Evolutionary conservation across 2,888 invertebrate species (phyloP), one percentile per base, ranked within the genome.

Genomic region (Thera britannica): DNA sequence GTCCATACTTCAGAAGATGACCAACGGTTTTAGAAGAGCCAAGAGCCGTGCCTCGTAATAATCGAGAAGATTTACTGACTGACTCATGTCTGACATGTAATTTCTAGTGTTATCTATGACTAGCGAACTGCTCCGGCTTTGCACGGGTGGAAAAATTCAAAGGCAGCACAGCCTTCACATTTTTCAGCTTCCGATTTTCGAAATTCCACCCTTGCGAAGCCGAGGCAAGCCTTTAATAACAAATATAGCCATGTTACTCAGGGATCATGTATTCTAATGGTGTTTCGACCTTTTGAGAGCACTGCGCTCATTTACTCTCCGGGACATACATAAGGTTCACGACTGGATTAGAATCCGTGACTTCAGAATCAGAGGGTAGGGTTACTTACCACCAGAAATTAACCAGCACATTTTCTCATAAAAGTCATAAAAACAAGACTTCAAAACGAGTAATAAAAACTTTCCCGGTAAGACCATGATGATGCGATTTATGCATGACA

Each of bases 381-480:
- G 44, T 46, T 9, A 9, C 44, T 46, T 46, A 46, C 44, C 9
- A 46, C 9, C 6, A 44, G 7, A 6, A 1, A 1, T 44, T 7
- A 7, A 44, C 7, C 44, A 44, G 44, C 7, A 44, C 6, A 44
- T 44, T 46, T 73, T 72, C 70, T 70, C 69, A 68, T 36, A 41
- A 68, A 74, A 70, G 52, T 71, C 65, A 70, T 72, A 71, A 71
- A 74, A 23, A 23, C 23, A 23, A 23, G 23, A 23, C 23, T 23
- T 23, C 0, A 23, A 65, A 74, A 70, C 70, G 66, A 70, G 69
- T 72, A 70, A 72, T 73, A 75, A 76, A 78, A 83, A 88, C 89
- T 90, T 90, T 90, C 88, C 83, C 80, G 80, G 80, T 83, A 73
- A 60, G 71, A 76, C 72, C 83, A 81, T 87, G 89, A 89, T 88